Evolutionary conservation across 2,888 invertebrate species (phyloP).

Genomic region (Oscheius sp.): DNA sequence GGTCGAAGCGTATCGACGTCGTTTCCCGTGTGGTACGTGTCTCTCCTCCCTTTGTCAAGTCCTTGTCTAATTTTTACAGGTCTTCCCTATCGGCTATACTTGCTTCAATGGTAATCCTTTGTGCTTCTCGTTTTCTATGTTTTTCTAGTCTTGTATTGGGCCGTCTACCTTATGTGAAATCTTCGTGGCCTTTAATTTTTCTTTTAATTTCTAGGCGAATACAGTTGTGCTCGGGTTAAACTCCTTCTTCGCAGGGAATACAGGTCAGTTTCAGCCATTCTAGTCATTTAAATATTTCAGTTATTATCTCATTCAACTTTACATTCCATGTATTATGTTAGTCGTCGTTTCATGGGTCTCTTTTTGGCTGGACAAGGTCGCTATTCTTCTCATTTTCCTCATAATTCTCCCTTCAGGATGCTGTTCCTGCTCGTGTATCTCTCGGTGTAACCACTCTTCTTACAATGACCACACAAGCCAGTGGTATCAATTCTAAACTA

Average conservation of each 20-base stretch:
- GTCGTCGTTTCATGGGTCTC: conserved; percentile 79
- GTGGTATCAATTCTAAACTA: conserved; percentile 80
- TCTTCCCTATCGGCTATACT: conserved; percentile 71
- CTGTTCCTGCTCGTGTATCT: conserved; percentile 73
- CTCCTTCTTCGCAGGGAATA: conserved; percentile 69
- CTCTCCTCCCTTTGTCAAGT: background rate
- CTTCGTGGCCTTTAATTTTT: conserved; percentile 22
- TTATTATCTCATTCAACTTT: conserved; percentile 82
- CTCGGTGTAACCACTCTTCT: conserved; percentile 71
- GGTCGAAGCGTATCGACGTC: conserved; percentile 72
- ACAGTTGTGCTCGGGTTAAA: conserved; percentile 71
- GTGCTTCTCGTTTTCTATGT: conserved; percentile 39
- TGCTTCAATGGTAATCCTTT: conserved; percentile 66
- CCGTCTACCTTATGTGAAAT: conserved; percentile 75
- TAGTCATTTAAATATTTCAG: conserved; percentile 46
- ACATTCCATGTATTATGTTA: conserved; percentile 95
- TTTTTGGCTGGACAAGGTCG: conserved; percentile 73
- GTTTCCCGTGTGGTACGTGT: conserved; percentile 65
- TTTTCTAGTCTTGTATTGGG: conserved; percentile 73
- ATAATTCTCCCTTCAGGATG: conserved; percentile 50
- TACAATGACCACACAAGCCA: conserved; percentile 71
- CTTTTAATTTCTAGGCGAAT: conserved; percentile 62
- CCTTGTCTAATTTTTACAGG: conserved; percentile 46
- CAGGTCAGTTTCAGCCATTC: conserved; percentile 63
- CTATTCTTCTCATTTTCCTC: background rate